Base-by-base conservation (phyloP, 2,888 invertebrate genomes). In the Hipparchia sbordonii region DNA sequence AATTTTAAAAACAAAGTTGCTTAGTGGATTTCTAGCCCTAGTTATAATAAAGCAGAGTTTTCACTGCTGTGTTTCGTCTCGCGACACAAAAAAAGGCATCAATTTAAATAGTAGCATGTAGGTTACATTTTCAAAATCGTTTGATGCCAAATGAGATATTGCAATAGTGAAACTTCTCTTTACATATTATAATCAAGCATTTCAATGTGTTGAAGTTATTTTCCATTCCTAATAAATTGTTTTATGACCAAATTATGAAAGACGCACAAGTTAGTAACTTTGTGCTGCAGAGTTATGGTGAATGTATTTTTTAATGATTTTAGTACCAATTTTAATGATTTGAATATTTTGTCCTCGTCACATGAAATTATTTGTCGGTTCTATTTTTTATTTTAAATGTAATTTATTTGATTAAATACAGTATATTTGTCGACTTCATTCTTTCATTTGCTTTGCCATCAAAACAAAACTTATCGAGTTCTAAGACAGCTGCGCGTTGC, bases 361-460 rank as follows among this genome's bases (percentile, higher is more conserved):
- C 80, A 85, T 84, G 84, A 90, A 90, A 89, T 89, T 85, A 82
- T 85, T 87, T 87, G 88, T 89, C 87, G 87, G 89, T 89, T 75
- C 81, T 89, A 86, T 87, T 90, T 89, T 87, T 90, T 89, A 89
- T 87, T 88, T 88, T 78, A 77, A 79, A 86, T 91, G 84, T 92
- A 92, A 92, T 92, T 92, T 91, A 92, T 91, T 92, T 90, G 88
- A 85, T 87, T 89, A 88, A 92, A 91, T 91, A 89, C 88, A 92
- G 87, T 92, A 92, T 92, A 93, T 93, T 92, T 92, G 92, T 92
- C 92, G 84, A 79, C 72, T 75, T 72, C 72, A 71, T 70, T 77
- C 65, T 78, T 78, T 78, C 78, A 78, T 79, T 81, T 78, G 23
- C 23, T 61, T 9, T 10, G 3, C 33, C 39, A 1, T 39, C 10